These are phyloP conservation scores for Nasonia giraulti DNA, from an alignment of 1,140 invertebrate genomes.

Conservation along the genomic window DNA sequence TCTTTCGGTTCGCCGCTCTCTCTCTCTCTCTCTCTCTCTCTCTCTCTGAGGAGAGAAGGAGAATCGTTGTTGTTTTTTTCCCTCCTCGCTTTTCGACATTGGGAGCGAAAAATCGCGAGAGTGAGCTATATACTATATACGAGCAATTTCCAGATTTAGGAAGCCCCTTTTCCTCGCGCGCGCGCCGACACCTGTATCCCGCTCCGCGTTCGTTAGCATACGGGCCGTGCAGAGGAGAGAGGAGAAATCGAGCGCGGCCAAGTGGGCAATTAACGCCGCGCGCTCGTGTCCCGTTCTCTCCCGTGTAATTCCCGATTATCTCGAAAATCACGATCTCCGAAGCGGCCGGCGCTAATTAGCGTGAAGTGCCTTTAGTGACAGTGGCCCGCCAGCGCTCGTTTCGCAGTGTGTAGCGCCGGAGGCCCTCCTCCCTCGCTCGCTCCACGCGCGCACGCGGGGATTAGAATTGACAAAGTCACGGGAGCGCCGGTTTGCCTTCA, in stretches of 20 bases:
- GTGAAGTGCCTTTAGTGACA: slow-evolving; percentile 51
- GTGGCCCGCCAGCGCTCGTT: slow-evolving; percentile 15
- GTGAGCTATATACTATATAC: too few species aligned
- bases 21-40: too few species aligned
- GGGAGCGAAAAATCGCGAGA: too few species aligned
- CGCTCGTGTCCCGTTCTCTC: background rate
- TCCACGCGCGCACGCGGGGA: slow-evolving; percentile 4
- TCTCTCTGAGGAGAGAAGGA: too few species aligned
- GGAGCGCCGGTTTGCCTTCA: slow-evolving; percentile 22
- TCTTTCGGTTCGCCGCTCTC: too few species aligned
- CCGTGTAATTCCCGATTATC: slow-evolving; percentile 58
- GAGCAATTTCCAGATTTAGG: too few species aligned
- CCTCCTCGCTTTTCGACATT: too few species aligned
- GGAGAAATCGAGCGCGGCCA: slow-evolving; percentile 33
- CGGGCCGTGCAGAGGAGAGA: background rate
- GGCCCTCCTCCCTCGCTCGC: background rate
- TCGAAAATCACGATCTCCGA: slow-evolving; percentile 55
- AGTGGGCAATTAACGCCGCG: slow-evolving; percentile 47
- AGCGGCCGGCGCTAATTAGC: slow-evolving; percentile 48
- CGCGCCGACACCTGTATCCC: background rate
- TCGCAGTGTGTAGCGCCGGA: background rate
- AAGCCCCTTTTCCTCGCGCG: background rate
- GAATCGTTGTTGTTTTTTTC: too few species aligned
- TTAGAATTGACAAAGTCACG: slow-evolving; percentile 53
- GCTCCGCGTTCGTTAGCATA: background rate